phyloP scores from a whole-genome alignment of 92 coral and sea anemone genomes.

The Heliopora coerulea region DNA sequence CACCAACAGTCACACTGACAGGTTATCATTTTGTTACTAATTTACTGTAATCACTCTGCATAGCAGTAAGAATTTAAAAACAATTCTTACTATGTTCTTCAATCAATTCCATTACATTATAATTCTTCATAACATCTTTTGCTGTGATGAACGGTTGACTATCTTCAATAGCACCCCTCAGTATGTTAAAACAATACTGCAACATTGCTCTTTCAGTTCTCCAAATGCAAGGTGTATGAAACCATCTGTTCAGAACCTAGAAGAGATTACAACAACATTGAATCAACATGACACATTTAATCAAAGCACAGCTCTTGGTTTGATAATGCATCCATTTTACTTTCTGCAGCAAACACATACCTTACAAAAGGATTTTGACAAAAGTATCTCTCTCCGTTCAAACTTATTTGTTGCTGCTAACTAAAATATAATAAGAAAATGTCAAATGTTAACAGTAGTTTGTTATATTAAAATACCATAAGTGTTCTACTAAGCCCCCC shows the following conservation, averaged over 20 bases:
- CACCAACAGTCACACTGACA: too few species aligned
- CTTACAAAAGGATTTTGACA: constrained; percentile 16
- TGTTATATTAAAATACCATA: too few species aligned
- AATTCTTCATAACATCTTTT: constrained; percentile 4
- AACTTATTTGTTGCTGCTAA: constrained; percentile 12
- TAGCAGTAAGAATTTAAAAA: too few species aligned
- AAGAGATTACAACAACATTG: neutral
- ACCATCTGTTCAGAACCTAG: constrained; percentile 31
- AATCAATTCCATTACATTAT: constrained; percentile 12
- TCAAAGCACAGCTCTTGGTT: too few species aligned
- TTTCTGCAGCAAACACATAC: too few species aligned
- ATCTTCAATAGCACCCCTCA: constrained; percentile 17
- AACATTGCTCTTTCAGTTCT: constrained; percentile 16
- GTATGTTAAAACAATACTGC: constrained; percentile 1
- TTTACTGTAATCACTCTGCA: too few species aligned
- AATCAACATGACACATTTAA: too few species aligned
- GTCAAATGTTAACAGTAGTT: too few species aligned
- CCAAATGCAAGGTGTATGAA: constrained; percentile 35
- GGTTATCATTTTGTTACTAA: too few species aligned
- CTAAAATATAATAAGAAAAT: too few species aligned
- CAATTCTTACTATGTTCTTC: constrained; percentile 37
- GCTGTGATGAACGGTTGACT: constrained; percentile 9
- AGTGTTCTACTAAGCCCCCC: too few species aligned
- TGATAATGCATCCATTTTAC: too few species aligned
- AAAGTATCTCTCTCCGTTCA: constrained; percentile 21